A percentile compares a stretch with the other conserved stretches of the same genome.
Evolutionary conservation across 2,888 invertebrate species (phyloP).

Genomic region (Lycophotia porphyrea): DNA sequence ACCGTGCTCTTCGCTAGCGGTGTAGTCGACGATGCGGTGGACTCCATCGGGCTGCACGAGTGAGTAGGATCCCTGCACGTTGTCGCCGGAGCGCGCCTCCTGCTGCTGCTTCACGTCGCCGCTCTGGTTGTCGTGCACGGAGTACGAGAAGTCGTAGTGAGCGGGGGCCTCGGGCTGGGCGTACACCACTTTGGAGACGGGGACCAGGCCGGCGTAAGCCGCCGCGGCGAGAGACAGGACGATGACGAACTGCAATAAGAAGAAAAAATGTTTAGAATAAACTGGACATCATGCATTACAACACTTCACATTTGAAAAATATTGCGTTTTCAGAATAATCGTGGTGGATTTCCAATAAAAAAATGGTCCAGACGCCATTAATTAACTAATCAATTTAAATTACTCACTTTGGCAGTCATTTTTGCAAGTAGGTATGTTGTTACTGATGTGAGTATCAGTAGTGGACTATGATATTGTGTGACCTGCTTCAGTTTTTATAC

Average conservation of each 20-base stretch:
- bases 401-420: slow-evolving; percentile 83
- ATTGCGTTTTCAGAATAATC: neutral
- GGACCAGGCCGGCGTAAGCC: slow-evolving; percentile 72
- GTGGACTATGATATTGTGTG: slow-evolving; percentile 76
- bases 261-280: neutral
- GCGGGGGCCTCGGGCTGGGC: slow-evolving; percentile 82
- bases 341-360: neutral
- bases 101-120: slow-evolving; percentile 88
- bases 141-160: slow-evolving; percentile 62
- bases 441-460: slow-evolving; percentile 73
- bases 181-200: slow-evolving; percentile 79
- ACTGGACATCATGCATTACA: neutral
- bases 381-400: neutral
- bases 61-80: slow-evolving; percentile 86
- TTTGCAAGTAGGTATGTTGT: slow-evolving; percentile 66
- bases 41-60: slow-evolving; percentile 87
- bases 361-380: neutral
- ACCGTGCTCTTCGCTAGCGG: slow-evolving; percentile 83
- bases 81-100: slow-evolving; percentile 84
- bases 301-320: neutral
- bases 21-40: slow-evolving; percentile 86
- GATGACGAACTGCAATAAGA: slow-evolving; percentile 74
- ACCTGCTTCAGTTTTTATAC: slow-evolving; percentile 81
- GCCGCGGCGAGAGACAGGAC: slow-evolving; percentile 78
- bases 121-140: slow-evolving; percentile 72